A percentile compares a stretch with the other conserved stretches of the same genome.
phyloP scores from a whole-genome alignment of 2,113 vertebrate species.

The Xiphorhynchus elegans region DNA sequence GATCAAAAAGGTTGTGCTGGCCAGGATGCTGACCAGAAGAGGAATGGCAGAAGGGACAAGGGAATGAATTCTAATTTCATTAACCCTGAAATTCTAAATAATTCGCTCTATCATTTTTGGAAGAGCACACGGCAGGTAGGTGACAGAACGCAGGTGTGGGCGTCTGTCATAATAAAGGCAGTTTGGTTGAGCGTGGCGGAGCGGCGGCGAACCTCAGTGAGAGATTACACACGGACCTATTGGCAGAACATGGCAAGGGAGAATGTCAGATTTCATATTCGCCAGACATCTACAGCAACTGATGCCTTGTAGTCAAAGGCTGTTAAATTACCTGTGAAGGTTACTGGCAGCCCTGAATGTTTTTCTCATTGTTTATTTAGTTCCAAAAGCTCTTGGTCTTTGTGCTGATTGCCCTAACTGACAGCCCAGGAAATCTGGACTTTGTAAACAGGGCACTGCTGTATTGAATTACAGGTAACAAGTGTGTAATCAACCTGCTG shows the following conservation, averaged over 20 bases:
- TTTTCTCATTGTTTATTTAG: slow-evolving; percentile 80
- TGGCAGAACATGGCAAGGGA: slow-evolving; percentile 69
- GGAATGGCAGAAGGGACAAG: neutral
- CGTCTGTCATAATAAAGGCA: slow-evolving; percentile 33
- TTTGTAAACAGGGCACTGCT: slow-evolving; percentile 74
- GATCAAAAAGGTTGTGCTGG: neutral
- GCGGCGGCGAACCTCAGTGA: slow-evolving; percentile 20
- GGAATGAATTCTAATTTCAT: neutral
- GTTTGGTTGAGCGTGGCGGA: slow-evolving; percentile 16
- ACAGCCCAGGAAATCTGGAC: slow-evolving; percentile 79
- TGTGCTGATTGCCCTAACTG: slow-evolving; percentile 76
- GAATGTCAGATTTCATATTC: slow-evolving; percentile 76
- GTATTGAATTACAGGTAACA: slow-evolving; percentile 78
- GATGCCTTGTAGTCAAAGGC: slow-evolving; percentile 76
- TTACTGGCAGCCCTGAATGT: slow-evolving; percentile 76
- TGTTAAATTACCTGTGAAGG: slow-evolving; percentile 80
- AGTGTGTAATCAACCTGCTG: slow-evolving; percentile 75
- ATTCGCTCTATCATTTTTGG: neutral
- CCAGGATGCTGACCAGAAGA: neutral
- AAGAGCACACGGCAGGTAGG: neutral
- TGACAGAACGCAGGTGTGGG: slow-evolving; percentile 52
- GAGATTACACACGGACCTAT: slow-evolving; percentile 42
- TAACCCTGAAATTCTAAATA: slow-evolving; percentile 8
- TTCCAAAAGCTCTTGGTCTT: slow-evolving; percentile 77
- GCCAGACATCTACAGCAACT: slow-evolving; percentile 73